Percentiles rank a stretch among this genome's conserved stretches.
These are phyloP conservation scores for Platichthys flesus DNA, from an alignment of 2,113 vertebrate genomes.

Conservation along the genomic window DNA sequence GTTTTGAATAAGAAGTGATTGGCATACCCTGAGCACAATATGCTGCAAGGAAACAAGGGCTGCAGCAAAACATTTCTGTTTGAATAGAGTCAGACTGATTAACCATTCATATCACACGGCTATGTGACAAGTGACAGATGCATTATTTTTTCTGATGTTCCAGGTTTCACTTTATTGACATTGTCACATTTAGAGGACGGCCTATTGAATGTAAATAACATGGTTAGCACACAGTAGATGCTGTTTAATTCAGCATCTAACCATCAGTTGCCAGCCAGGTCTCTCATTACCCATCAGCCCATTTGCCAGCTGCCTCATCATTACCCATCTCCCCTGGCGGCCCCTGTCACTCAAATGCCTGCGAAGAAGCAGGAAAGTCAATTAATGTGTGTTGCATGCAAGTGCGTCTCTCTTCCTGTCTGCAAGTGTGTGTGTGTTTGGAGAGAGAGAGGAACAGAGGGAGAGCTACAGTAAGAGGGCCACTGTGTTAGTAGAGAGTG, in stretches of 20 bases:
- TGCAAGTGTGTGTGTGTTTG: slow-evolving; percentile 18
- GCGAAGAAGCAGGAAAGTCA: slow-evolving; percentile 70
- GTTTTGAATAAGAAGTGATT: slow-evolving; percentile 32
- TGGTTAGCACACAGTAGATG: slow-evolving; percentile 59
- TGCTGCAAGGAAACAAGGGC: slow-evolving; percentile 4
- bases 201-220: slow-evolving; percentile 55
- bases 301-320: slow-evolving; percentile 81
- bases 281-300: slow-evolving; percentile 81
- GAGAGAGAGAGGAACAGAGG: neutral
- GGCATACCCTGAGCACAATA: neutral
- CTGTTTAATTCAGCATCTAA: slow-evolving; percentile 72
- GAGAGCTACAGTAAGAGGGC: neutral
- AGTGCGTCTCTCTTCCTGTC: slow-evolving; percentile 45
- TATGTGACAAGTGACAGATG: slow-evolving; percentile 30
- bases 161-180: slow-evolving; percentile 47
- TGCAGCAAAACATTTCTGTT: neutral
- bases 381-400: slow-evolving; percentile 72
- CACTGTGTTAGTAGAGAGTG: slow-evolving; percentile 34
- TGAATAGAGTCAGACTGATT: slow-evolving; percentile 24
- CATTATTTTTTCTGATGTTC: slow-evolving; percentile 48
- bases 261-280: slow-evolving; percentile 67
- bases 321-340: slow-evolving; percentile 76
- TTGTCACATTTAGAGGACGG: slow-evolving; percentile 40
- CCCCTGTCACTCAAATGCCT: slow-evolving; percentile 75
- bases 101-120: slow-evolving; percentile 28